A percentile compares a stretch with the other conserved stretches of the same genome.
Conservation (phyloP, 2,797 vertebrate genomes). For the Neomorphus geoffroyi region DNA sequence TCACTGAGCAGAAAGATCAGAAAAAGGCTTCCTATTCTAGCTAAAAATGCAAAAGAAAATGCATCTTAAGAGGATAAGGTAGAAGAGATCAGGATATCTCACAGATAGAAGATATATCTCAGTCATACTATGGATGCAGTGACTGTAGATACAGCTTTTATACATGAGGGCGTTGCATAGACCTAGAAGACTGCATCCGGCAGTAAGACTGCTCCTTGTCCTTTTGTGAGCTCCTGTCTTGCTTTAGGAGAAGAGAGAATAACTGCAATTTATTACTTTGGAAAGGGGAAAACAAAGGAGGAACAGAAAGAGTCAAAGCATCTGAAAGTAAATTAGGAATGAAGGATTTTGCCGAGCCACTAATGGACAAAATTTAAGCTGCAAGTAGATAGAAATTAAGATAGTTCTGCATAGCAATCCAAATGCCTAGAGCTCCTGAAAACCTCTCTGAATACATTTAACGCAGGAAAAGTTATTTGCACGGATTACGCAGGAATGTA, state of each 20-base stretch:
- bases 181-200: not conserved
- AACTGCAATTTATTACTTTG: not conserved
- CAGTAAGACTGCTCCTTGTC: not conserved
- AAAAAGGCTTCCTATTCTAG: not conserved
- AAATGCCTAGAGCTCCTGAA: not conserved
- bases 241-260: conserved; percentile 1
- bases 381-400: not conserved
- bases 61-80: not conserved
- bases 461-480: not conserved
- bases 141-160: not conserved
- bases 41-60: not conserved
- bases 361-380: not conserved
- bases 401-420: not conserved
- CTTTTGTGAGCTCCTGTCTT: not conserved
- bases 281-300: not conserved
- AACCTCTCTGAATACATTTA: not conserved
- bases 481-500: not conserved
- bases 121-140: not conserved
- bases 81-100: not conserved
- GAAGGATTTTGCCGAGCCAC: not conserved
- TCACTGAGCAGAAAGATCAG: not conserved
- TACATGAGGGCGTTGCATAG: not conserved
- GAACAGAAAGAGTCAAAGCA: not conserved
- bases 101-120: not conserved
- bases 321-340: not conserved